Evolutionary conservation across 2,113 vertebrate genomes (phyloP).

Genomic region (Variabilichromis moorii): DNA sequence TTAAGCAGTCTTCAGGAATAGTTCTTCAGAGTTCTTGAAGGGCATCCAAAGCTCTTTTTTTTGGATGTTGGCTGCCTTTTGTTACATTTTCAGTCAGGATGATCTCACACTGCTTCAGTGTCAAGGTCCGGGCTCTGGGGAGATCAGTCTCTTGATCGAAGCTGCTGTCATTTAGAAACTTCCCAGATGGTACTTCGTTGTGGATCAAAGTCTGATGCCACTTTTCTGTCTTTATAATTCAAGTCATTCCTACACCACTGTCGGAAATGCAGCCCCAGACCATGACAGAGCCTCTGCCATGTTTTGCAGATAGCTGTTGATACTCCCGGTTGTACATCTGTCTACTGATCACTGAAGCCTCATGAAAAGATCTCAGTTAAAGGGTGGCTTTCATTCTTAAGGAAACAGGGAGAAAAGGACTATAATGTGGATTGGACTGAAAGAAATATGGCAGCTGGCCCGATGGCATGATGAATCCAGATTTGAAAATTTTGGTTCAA

Average conservation of each 20-base stretch:
- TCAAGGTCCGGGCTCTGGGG: not conserved
- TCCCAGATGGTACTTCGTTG: not conserved
- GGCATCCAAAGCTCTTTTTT: not conserved
- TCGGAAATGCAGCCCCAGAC: not conserved
- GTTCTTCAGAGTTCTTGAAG: not conserved
- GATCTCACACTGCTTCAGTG: not conserved
- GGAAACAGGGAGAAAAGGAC: not conserved
- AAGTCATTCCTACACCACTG: not conserved
- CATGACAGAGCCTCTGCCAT: not conserved
- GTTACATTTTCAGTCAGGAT: not conserved
- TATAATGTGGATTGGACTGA: not conserved
- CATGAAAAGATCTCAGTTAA: not conserved
- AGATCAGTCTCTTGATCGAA: not conserved
- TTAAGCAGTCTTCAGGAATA: not conserved
- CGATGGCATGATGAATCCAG: not conserved
- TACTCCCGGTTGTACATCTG: not conserved
- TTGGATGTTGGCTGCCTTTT: not conserved
- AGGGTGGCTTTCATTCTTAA: not conserved
- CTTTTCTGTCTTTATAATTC: not conserved
- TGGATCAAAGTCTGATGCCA: not conserved
- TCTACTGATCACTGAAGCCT: not conserved
- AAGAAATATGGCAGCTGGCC: not conserved
- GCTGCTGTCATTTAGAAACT: not conserved
- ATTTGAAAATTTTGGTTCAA: not conserved
- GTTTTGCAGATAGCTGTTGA: not conserved